A percentile compares a stretch with the other conserved stretches of the same genome.
These are phyloP conservation scores for Pseudorectes ferrugineus DNA, from an alignment of 2,113 vertebrate genomes.

Conservation along the genomic window DNA sequence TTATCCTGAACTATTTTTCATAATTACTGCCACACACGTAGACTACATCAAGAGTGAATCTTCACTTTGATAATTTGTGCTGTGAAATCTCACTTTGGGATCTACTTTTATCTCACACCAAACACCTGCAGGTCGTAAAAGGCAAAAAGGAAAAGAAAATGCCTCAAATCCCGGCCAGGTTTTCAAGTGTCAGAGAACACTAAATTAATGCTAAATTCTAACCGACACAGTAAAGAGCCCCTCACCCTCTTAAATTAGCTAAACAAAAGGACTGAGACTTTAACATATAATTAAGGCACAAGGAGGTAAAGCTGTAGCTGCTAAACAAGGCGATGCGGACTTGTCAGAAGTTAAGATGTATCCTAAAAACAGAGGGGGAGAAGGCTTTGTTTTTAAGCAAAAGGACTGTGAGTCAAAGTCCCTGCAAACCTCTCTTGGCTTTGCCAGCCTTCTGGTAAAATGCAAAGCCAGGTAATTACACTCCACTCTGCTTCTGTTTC, in stretches of 20 bases:
- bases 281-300: constrained; percentile 43
- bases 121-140: constrained; percentile 77
- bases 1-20: constrained; percentile 71
- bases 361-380: neutral
- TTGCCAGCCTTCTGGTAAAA: constrained; percentile 12
- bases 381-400: neutral
- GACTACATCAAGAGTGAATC: constrained; percentile 77
- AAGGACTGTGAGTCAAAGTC: neutral
- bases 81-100: constrained; percentile 71
- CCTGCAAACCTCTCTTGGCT: neutral
- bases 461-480: constrained; percentile 18
- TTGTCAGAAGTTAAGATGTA: constrained; percentile 11
- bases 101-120: constrained; percentile 77
- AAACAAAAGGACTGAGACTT: constrained; percentile 41
- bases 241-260: constrained; percentile 51
- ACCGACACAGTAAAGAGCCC: constrained; percentile 12
- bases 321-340: neutral
- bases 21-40: constrained; percentile 78
- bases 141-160: constrained; percentile 52
- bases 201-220: constrained; percentile 57
- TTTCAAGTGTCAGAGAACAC: constrained; percentile 60
- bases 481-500: neutral
- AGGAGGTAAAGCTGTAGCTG: constrained; percentile 1
- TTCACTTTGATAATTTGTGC: constrained; percentile 76
- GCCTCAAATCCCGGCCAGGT: constrained; percentile 41